Percentiles rank a stretch among this genome's conserved stretches.
These are phyloP conservation scores for Triplophysa siluroides DNA, from an alignment of 2,113 vertebrate species.

Conservation along the genomic window DNA sequence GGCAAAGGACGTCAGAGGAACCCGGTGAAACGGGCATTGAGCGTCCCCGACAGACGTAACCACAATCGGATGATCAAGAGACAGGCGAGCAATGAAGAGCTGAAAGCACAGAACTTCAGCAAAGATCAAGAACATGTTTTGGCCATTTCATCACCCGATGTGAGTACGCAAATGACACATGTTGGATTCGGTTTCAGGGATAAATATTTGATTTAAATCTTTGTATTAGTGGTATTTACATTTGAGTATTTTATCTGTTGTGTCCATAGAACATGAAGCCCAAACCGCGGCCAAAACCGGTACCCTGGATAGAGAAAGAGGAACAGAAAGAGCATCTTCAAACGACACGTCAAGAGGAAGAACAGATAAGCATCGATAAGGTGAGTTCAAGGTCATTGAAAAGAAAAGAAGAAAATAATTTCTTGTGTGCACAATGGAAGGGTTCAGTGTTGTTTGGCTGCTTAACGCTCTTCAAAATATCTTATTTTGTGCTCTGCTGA, in stretches of 20 bases:
- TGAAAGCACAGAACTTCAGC: constrained; percentile 30
- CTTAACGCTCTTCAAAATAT: too few relatives aligned
- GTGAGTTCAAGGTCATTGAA: constrained; percentile 46
- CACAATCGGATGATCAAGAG: constrained; percentile 60
- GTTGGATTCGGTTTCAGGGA: neutral
- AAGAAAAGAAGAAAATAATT: too few relatives aligned
- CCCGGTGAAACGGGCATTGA: constrained; percentile 82
- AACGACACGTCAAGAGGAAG: constrained; percentile 55
- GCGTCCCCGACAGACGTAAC: constrained; percentile 76
- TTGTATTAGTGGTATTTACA: too few relatives aligned
- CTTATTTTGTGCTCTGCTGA: too few relatives aligned
- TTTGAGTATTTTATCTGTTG: neutral
- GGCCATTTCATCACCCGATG: constrained; percentile 64
- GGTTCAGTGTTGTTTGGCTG: neutral
- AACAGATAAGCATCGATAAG: constrained; percentile 67
- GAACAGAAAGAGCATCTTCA: constrained; percentile 60
- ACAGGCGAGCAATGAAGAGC: constrained; percentile 62
- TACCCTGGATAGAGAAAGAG: constrained; percentile 69
- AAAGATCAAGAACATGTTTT: neutral
- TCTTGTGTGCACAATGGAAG: neutral
- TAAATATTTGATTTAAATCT: neutral
- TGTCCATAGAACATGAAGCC: constrained; percentile 49
- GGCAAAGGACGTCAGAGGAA: constrained; percentile 61
- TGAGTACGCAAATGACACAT: constrained; percentile 51
- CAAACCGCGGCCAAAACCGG: constrained; percentile 62